Evolutionary conservation across 2,888 invertebrate species (phyloP).

Genomic region (Pinctada fucata): DNA sequence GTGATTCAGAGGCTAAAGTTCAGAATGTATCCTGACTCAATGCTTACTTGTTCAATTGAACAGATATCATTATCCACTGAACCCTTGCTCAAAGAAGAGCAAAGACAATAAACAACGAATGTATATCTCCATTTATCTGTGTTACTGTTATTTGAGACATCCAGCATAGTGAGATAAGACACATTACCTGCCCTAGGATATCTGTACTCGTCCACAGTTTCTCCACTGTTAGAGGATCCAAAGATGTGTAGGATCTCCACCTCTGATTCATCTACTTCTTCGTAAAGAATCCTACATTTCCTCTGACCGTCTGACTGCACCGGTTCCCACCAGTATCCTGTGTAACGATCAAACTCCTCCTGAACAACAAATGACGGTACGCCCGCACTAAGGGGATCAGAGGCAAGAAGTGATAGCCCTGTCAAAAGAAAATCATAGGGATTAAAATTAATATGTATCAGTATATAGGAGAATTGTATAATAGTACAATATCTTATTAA

Average conservation of each 20-base stretch:
- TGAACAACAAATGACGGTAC: constrained; percentile 99
- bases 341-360: constrained; percentile 97
- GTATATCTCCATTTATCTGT: no score
- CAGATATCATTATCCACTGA: no score
- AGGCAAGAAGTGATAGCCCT: constrained; percentile 52
- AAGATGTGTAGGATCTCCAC: constrained; percentile 87
- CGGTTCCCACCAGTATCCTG: constrained; percentile 99
- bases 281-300: constrained; percentile 78
- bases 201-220: constrained; percentile 79
- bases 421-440: constrained; percentile 1
- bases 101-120: no score
- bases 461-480: not conserved
- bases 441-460: not conserved
- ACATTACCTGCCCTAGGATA: constrained; percentile 76
- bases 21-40: no score
- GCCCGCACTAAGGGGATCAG: constrained; percentile 82
- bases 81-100: no score
- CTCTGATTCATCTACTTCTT: constrained; percentile 83
- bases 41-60: no score
- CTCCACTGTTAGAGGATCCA: constrained; percentile 78
- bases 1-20: no score
- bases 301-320: constrained; percentile 26
- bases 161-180: no score
- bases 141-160: no score
- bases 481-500: no score